phyloP scores from a whole-genome alignment of 1,140 invertebrate genomes.

The Micrasema longulum region DNA sequence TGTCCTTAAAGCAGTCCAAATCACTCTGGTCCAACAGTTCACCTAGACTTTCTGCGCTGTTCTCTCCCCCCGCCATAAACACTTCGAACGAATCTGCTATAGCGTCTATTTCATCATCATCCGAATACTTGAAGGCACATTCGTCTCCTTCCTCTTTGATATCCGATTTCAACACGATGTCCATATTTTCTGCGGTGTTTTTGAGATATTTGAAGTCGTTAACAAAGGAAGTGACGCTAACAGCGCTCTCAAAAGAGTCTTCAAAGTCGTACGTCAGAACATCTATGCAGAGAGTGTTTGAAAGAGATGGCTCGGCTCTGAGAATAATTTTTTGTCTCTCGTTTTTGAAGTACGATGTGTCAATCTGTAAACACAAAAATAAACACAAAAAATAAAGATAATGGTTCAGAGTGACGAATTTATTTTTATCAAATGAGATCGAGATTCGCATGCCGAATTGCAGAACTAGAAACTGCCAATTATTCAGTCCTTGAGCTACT shows the following conservation, averaged over 20 bases:
- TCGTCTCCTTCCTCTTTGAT: background rate
- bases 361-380: background rate
- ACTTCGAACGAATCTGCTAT: background rate
- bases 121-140: background rate
- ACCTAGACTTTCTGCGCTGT: background rate
- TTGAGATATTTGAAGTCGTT: background rate
- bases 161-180: background rate
- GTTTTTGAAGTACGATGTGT: background rate
- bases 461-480: no score
- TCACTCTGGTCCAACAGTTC: background rate
- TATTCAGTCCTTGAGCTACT: no score
- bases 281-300: constrained; percentile 1
- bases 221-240: background rate
- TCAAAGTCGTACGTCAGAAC: background rate
- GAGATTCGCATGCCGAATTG: no score
- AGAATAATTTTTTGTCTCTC: background rate
- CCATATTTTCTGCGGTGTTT: constrained; percentile 14
- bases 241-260: background rate
- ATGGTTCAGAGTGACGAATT: no score
- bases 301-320: background rate
- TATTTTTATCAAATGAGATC: no score
- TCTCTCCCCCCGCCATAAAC: background rate
- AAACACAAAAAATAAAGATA: no score
- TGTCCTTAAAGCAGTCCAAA: background rate
- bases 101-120: background rate